Evolutionary conservation across 2,888 invertebrate species (phyloP), one percentile per base, ranked within the genome.

Genomic region (Erpobdella octoculata): DNA sequence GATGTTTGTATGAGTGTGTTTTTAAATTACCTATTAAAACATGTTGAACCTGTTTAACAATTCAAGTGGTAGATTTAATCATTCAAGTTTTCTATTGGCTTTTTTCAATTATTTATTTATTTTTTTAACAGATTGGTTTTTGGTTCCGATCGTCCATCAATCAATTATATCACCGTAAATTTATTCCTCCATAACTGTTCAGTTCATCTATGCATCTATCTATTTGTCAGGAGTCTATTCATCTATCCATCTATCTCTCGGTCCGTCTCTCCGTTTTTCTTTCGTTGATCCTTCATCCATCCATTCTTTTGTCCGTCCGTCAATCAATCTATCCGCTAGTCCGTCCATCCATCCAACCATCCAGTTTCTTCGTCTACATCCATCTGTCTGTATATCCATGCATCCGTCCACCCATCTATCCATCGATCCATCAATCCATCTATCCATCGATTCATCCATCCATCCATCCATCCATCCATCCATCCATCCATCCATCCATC

Each of bases 381-480:
- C n/a, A n/a, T n/a, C n/a, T n/a, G n/a, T n/a, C 41, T 41, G 18
- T 41, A 9, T 41, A 48, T 48, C 48, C 12, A 48, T 48, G n/a
- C 12, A 48, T 48, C 48, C 12, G 25, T 48, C 48, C 12, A 48
- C 25, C 48, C 12, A 48, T 48, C 48, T 12, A 48, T 48, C 48
- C 12, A 48, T 48, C 48, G 5, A 48, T 48, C 48, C 12, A 48
- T 48, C 48, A 5, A 48, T 48, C 48, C 12, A 61, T 61, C 61
- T 9, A 61, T 28, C 61, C 25, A 61, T 61, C 61, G 5, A 4
- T 12, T 41, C 62, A 28, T 62, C 62, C 62, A 28, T 62, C 62
- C 62, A 62, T 62, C 61, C 62, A 62, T 62, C 62, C 36, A 21
- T 65, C 37, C 25, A 65, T 37, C 25, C 65, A 35, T 36, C 37